Base-by-base conservation (phyloP, 2,113 vertebrate species). In the Pao palembangensis region DNA sequence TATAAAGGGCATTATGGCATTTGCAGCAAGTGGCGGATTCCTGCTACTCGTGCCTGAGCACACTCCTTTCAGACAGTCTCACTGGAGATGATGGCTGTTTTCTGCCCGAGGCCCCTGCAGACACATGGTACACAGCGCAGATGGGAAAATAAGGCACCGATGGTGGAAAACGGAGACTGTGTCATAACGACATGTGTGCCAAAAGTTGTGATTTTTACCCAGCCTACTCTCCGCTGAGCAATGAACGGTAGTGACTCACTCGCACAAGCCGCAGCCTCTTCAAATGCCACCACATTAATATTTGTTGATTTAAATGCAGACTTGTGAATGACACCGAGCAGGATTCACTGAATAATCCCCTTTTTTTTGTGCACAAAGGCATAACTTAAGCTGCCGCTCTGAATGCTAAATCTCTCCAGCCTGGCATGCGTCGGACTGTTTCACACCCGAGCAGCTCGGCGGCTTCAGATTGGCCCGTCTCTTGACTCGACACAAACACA, bases 351-450 rank as follows among this genome's bases (percentile, higher is more conserved):
- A 84, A 86, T 85, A 85, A 85, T 87, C 83, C 81, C 63, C n/a
- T n/a, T 74, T 84, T 85, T 82, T 74, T 80, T 66, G 66, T 73
- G 83, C 80, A 86, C 81, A 84, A 83, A 82, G 67, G 73, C 85
- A 62, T 23, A 77, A 84, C 65, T 79, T 78, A 76, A 84, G 81
- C 78, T 80, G 81, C 81, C 50, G 80, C 78, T 75, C 71, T 84
- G 80, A 80, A 84, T 73, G 52, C 80, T 85, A 82, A 86, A 71
- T 79, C 73, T 81, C 61, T 74, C 51, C 76, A 73, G 80, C 57
- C 74, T 80, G 78, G 72, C 75, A 55, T 70, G 75, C 67, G 7
- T 72, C 66, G 78, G 84, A 82, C 75, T 77, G 75, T 53, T 79
- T 82, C 79, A 82, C 79, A 76, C 71, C 52, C 79, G 60, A 79